A percentile compares a stretch with the other conserved stretches of the same genome.
phyloP scores from a whole-genome alignment of 2,888 invertebrate genomes.

The Mactromeris polynyma region DNA sequence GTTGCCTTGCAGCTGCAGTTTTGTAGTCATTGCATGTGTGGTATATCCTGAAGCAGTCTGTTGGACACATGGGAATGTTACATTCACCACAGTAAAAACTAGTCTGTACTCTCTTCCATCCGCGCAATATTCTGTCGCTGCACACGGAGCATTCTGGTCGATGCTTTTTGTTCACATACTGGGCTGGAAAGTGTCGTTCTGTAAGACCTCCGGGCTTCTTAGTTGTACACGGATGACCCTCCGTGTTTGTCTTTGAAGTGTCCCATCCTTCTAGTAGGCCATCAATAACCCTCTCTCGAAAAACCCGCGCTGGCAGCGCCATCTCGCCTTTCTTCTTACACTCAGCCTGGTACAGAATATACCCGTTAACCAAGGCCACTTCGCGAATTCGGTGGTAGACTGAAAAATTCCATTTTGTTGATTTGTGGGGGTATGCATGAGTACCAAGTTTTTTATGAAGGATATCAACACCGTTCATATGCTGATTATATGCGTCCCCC shows the following conservation, averaged over 20 bases:
- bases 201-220: constrained; percentile 7
- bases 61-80: constrained; percentile 6
- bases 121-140: not conserved
- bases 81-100: not conserved
- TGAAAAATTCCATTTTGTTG: not conserved
- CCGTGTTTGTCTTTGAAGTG: not conserved
- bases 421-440: constrained; percentile 12
- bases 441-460: constrained; percentile 24
- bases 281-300: not conserved
- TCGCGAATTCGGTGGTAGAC: not conserved
- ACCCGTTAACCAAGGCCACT: constrained; percentile 8
- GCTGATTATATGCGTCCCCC: constrained; percentile 42
- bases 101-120: constrained; percentile 5
- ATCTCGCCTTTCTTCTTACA: not conserved
- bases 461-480: constrained; percentile 46
- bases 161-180: constrained; percentile 4
- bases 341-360: not conserved
- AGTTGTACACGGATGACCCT: not conserved
- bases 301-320: not conserved
- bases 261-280: not conserved
- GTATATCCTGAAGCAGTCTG: constrained; percentile 3
- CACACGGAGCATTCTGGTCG: not conserved
- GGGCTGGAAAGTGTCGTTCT: constrained; percentile 15
- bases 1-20: constrained; percentile 6
- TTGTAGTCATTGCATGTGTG: constrained; percentile 8